These are phyloP conservation scores for Micromussa lordhowensis DNA, from an alignment of 92 coral and sea anemone species.

Conservation along the genomic window DNA sequence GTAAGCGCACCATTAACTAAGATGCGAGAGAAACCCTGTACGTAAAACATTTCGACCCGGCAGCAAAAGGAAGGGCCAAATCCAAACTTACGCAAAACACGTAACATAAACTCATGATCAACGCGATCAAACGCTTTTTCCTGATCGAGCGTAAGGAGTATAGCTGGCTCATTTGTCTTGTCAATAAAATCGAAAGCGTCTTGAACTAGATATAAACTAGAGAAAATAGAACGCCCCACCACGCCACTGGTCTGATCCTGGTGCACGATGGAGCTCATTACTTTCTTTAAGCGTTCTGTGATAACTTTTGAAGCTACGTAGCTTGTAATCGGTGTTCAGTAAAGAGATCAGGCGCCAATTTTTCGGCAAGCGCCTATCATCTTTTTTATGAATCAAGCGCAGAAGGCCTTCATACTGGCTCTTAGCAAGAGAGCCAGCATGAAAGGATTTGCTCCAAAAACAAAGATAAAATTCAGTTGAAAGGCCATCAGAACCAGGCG, in stretches of 20 bases:
- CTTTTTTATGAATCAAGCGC: not conserved
- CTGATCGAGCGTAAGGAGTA: constrained; percentile 17
- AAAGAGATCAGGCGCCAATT: not conserved
- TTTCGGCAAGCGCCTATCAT: not conserved
- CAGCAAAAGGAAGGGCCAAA: constrained; percentile 5
- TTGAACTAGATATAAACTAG: not conserved
- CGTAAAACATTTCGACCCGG: not conserved
- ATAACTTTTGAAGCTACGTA: not conserved
- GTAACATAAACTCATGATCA: not conserved
- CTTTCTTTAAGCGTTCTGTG: not conserved
- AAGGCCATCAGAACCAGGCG: constrained; percentile 24
- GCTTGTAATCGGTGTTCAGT: not conserved
- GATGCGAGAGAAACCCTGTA: not conserved
- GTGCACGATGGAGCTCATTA: not conserved
- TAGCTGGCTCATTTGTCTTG: not conserved
- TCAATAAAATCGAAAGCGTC: constrained; percentile 25
- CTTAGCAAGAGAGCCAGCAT: not conserved
- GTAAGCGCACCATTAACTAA: not conserved
- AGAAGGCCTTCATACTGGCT: too few relatives aligned
- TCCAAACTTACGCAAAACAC: not conserved
- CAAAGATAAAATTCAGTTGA: constrained; percentile 15
- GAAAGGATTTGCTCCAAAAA: constrained; percentile 27
- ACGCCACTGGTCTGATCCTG: constrained; percentile 5
- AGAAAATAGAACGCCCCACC: not conserved
- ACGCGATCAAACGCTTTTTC: constrained; percentile 62